Percentiles rank a stretch among this genome's conserved stretches.
phyloP scores from a whole-genome alignment of 1,140 invertebrate genomes.

The Philopotamus ludificatus region DNA sequence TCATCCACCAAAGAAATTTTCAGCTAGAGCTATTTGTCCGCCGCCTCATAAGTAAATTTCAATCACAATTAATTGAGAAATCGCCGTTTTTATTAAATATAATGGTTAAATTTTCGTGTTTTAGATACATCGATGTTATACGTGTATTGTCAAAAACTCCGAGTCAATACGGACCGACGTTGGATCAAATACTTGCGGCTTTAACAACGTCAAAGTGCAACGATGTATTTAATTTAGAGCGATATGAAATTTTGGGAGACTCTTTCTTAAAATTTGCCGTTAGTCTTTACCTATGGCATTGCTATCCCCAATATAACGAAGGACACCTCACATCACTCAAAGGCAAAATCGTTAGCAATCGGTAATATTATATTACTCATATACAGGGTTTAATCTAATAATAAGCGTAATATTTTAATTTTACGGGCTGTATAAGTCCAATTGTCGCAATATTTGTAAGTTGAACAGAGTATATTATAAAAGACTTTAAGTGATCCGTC shows the following conservation, averaged over 20 bases:
- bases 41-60: constrained; percentile 47
- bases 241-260: constrained; percentile 84
- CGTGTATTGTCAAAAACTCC: constrained; percentile 5
- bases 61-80: constrained; percentile 8
- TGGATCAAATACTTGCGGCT: constrained; percentile 59
- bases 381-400: too few species aligned
- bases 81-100: background rate
- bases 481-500: too few species aligned
- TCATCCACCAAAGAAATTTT: constrained; percentile 8
- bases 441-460: too few species aligned
- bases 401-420: too few species aligned
- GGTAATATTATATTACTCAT: too few species aligned
- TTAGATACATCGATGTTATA: constrained; percentile 45
- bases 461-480: too few species aligned
- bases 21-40: constrained; percentile 44
- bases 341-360: constrained; percentile 76
- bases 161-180: constrained; percentile 44
- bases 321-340: constrained; percentile 77
- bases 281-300: constrained; percentile 70
- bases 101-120: constrained; percentile 15
- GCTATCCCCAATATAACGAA: constrained; percentile 69
- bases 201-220: constrained; percentile 69
- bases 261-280: constrained; percentile 82
- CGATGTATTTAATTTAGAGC: constrained; percentile 81
- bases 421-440: too few species aligned